phyloP scores from a whole-genome alignment of 2,113 vertebrate species.

The Mus pahari region DNA sequence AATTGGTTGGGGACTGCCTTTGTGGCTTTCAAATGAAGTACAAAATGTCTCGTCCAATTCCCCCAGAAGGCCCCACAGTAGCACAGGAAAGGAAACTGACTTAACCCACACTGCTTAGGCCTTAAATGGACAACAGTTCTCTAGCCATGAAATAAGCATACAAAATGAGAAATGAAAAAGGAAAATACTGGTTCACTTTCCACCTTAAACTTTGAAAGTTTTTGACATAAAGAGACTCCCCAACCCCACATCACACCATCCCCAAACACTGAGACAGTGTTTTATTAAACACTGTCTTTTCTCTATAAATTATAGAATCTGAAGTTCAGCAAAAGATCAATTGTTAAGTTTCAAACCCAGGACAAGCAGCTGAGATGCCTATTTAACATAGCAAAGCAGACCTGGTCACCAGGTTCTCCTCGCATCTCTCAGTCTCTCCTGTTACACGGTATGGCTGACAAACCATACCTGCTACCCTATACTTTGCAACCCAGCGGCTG shows the following conservation, averaged over 20 bases:
- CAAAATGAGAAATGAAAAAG: constrained; percentile 12
- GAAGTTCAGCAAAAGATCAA: constrained; percentile 2
- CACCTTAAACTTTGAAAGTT: constrained; percentile 41
- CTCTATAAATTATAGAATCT: background rate
- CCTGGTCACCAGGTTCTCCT: background rate
- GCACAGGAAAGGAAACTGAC: constrained; percentile 1
- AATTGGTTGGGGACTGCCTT: constrained; percentile 19
- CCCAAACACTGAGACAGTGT: background rate
- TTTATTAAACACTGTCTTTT: constrained; percentile 16
- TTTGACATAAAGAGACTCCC: constrained; percentile 3
- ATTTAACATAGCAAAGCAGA: background rate
- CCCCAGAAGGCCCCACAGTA: background rate
- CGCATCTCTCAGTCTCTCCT: background rate
- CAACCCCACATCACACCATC: too few species aligned
- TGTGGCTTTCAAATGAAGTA: constrained; percentile 5
- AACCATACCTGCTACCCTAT: background rate
- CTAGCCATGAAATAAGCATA: background rate
- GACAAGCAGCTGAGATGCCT: background rate
- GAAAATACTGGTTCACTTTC: background rate
- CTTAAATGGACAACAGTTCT: constrained; percentile 16
- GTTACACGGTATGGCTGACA: background rate
- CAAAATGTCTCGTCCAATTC: background rate
- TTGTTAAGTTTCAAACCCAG: background rate
- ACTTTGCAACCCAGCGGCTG: background rate
- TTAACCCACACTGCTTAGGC: background rate